A percentile compares a stretch with the other conserved stretches of the same genome.
Conservation (phyloP, 2,888 invertebrate species). For the Pyrrhia umbra region DNA sequence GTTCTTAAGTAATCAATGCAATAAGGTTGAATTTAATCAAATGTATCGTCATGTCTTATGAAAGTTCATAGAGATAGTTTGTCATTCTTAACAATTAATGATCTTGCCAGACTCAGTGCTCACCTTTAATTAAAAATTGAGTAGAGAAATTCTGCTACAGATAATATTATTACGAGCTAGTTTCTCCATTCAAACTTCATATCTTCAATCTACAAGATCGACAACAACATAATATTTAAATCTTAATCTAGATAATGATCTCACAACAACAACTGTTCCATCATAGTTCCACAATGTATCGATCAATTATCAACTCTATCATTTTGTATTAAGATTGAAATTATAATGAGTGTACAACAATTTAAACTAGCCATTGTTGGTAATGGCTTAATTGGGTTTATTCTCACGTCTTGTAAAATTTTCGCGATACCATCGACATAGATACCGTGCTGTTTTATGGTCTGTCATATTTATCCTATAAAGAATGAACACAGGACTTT, state of each 20-base stretch:
- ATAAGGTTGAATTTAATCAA: neutral
- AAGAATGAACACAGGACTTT: neutral
- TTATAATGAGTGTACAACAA: constrained; percentile 35
- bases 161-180: constrained; percentile 16
- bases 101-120: neutral
- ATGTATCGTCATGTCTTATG: neutral
- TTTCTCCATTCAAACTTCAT: constrained; percentile 25
- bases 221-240: constrained; percentile 46
- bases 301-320: constrained; percentile 25
- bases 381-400: constrained; percentile 66
- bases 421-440: constrained; percentile 60
- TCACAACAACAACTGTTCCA: constrained; percentile 19
- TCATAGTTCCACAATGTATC: constrained; percentile 10
- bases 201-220: constrained; percentile 35
- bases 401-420: constrained; percentile 68
- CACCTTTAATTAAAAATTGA: constrained; percentile 15
- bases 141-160: neutral
- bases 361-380: constrained; percentile 62
- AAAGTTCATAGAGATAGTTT: neutral
- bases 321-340: constrained; percentile 43
- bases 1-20: too few species aligned
- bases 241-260: constrained; percentile 49
- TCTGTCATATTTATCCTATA: constrained; percentile 21
- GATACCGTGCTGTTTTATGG: constrained; percentile 45
- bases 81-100: neutral